Base-by-base conservation (phyloP, 2,888 invertebrate species). In the Serripes groenlandicus region DNA sequence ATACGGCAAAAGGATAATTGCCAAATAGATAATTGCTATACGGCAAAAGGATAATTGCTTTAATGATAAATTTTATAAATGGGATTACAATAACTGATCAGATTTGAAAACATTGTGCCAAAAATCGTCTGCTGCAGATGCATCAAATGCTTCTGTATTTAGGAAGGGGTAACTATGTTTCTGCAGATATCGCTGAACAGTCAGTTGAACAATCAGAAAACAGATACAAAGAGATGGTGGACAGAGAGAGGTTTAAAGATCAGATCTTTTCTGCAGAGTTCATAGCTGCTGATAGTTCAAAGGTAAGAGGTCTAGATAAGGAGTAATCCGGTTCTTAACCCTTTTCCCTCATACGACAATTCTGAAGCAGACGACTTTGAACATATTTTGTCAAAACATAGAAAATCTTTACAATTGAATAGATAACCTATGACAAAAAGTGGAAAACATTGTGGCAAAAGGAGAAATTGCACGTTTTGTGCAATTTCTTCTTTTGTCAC, bases 231-330 rank as follows among this genome's bases (percentile, higher is more conserved):
- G 97, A 97, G 34, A 96, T 97, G 93, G 64, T 86, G 21, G 86
- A 90, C 21, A 89, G 92, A 71, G 95, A 95, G 52, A 90, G 93
- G 42, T 90, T 92, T 37, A 88, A 85, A 28, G 89, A 91, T 37
- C 86, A 91, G 68, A 83, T 96, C 64, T 99, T 97, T 94, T 95
- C 96, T 5, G 98, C 99, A 7, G 98, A 99, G 94, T 99, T 99
- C 93, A 97, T 99, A 90, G 96, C 97, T 37, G 97, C 97, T 56
- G 99, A 99, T 95, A 98, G 98, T 91, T 97, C 98, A n/a, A 97
- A 97, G 96, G 96, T 95, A 89, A 75, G 66, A 42, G 23, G 2
- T 49, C n/a, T n/a, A n/a, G n/a, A n/a, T n/a, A n/a, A n/a, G n/a
- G n/a, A n/a, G n/a, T n/a, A n/a, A n/a, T n/a, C n/a, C n/a, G n/a